Conservation (phyloP, 2,113 vertebrate genomes). For the Tapirus terrestris region DNA sequence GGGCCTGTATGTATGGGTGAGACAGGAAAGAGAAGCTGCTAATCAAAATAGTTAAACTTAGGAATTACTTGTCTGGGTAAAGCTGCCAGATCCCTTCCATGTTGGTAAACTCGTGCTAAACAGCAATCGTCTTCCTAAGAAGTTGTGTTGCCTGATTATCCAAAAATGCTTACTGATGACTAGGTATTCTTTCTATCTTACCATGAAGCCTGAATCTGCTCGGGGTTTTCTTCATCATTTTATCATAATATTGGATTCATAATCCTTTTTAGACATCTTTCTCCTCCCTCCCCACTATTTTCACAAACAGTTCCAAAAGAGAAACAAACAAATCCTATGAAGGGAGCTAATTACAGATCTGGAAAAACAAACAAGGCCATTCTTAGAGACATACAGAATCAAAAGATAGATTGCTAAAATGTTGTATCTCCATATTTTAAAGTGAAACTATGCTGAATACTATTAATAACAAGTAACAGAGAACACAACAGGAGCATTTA, state of each 20-base stretch:
- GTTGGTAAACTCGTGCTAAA: background rate
- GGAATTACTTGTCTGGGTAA: background rate
- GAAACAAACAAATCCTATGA: slow-evolving; percentile 41
- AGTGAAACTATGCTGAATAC: slow-evolving; percentile 31
- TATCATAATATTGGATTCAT: slow-evolving; percentile 50
- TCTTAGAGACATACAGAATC: background rate
- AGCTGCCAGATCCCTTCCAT: background rate
- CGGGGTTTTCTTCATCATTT: background rate
- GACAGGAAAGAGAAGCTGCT: background rate
- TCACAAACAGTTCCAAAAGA: slow-evolving; percentile 43
- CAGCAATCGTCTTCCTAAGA: background rate
- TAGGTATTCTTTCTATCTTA: background rate
- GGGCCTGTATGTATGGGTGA: background rate
- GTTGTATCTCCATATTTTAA: background rate
- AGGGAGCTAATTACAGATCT: slow-evolving; percentile 52
- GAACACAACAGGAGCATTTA: background rate
- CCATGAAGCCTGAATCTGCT: background rate
- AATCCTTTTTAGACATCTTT: slow-evolving; percentile 51
- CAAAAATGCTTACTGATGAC: background rate
- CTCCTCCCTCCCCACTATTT: background rate
- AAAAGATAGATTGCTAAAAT: slow-evolving; percentile 44
- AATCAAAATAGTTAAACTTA: background rate
- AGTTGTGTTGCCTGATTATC: background rate
- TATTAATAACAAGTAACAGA: slow-evolving; percentile 33
- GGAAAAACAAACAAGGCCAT: slow-evolving; percentile 28